These are phyloP conservation scores for Lytechinus variegatus DNA, from an alignment of 35 echinoderm and acorn worm genomes.

Conservation along the genomic window DNA sequence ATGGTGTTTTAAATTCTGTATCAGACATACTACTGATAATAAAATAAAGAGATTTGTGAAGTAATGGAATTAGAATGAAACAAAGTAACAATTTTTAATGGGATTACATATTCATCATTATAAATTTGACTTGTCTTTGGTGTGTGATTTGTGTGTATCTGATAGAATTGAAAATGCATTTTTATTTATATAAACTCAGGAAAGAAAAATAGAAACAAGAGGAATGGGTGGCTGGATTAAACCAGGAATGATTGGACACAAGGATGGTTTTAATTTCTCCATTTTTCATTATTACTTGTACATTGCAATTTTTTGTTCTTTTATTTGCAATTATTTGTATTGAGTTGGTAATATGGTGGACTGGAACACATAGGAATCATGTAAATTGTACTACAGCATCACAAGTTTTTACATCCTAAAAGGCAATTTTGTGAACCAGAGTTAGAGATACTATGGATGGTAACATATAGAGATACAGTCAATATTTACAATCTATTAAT, in stretches of 20 bases:
- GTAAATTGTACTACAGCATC: too few relatives aligned
- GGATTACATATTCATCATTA: not conserved
- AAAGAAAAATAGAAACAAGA: not conserved
- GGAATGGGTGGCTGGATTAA: not conserved
- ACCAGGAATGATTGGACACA: not conserved
- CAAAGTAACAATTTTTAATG: too few relatives aligned
- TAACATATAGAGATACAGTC: too few relatives aligned
- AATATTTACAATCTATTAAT: too few relatives aligned
- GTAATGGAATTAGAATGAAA: too few relatives aligned
- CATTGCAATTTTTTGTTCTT: not conserved
- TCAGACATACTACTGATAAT: too few relatives aligned
- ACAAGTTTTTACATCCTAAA: too few relatives aligned
- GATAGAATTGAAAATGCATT: not conserved
- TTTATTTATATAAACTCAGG: constrained; percentile 15
- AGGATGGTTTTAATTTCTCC: not conserved
- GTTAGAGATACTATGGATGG: too few relatives aligned
- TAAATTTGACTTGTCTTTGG: not conserved
- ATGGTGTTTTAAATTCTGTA: too few relatives aligned
- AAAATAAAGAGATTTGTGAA: too few relatives aligned
- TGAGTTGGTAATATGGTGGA: not conserved
- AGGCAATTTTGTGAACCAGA: too few relatives aligned
- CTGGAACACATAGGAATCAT: too few relatives aligned
- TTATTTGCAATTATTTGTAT: not conserved
- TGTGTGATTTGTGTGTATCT: constrained; percentile 7
- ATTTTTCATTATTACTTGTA: not conserved